Base-by-base conservation (phyloP, 2,797 vertebrate species). In the Cephalopachus bancanus region DNA sequence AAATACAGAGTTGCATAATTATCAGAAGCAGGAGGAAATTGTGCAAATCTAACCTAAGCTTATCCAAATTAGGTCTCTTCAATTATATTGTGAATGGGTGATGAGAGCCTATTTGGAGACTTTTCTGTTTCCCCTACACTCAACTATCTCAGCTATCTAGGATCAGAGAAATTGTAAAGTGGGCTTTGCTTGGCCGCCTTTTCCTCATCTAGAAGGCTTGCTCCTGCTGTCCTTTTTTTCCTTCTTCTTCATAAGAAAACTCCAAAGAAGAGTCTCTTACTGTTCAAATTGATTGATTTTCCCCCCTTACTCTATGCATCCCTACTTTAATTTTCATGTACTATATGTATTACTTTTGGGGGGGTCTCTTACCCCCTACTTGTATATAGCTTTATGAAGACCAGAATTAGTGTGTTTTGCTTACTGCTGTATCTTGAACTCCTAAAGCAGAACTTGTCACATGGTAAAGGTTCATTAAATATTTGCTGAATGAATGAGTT, bases 11-110 rank as follows among this genome's bases (percentile, higher is more conserved):
- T 64, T 59, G 16, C 60, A 19, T 94, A 84, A 80, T 94, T 95
- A 94, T 10, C 59, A 80, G 83, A 93, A 91, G 64, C 69, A 79
- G 20, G 59, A 93, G 60, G 76, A 97, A 91, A 89, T 83, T 76
- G 51, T 30, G 89, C 44, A 89, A 75, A 72, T 91, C 30, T 92
- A 10, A 78, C 15, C 67, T 78, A 83, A 83, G 37, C 94, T 96
- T 91, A 93, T 91, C 37, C 51, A 93, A 85, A 74, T 72, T 79
- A 94, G 83, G 9, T 71, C 60, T 93, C 64, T 94, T 49, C 62
- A 79, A 51, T 87, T 49, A 88, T 79, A 33, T 30, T 91, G 74
- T 69, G 33, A 57, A 57, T 75, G 65, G 76, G 33, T 90, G 22
- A 53, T 65, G 30, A 33, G 51, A 88, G 51, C 55, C 83, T 88